Conservation (phyloP, 2,113 vertebrate species). For the Oreocharis arfaki region DNA sequence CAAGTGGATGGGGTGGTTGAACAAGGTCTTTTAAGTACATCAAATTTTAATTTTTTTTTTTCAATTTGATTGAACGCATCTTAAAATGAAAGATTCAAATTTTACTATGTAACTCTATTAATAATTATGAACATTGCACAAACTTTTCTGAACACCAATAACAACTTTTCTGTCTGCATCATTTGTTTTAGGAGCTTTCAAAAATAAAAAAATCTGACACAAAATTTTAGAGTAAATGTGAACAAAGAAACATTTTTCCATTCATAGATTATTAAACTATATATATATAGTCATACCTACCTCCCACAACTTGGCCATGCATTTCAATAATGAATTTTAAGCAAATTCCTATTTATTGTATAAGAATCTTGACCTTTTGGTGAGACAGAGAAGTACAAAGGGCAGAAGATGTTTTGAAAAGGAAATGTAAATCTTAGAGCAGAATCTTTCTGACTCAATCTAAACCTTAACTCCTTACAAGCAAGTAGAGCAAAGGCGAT, state of each 20-base stretch:
- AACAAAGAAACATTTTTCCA: neutral
- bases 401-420: conserved; percentile 38
- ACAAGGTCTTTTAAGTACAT: neutral
- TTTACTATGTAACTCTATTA: neutral
- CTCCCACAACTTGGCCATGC: neutral
- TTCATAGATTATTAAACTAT: neutral
- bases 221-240: neutral
- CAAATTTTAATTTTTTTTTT: neutral
- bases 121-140: neutral
- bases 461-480: conserved; percentile 22
- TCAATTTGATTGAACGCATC: neutral
- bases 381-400: conserved; percentile 5
- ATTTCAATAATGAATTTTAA: neutral
- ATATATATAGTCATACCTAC: neutral
- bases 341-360: neutral
- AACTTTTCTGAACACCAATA: neutral
- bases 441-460: neutral
- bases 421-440: conserved; percentile 31
- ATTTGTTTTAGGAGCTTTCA: neutral
- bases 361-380: conserved; percentile 9
- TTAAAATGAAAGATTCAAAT: neutral
- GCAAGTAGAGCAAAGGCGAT: neutral
- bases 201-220: neutral
- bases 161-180: neutral
- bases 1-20: neutral